Percentiles rank a stretch among this genome's conserved stretches.
These are phyloP conservation scores for Synaphobranchus kaupii DNA, from an alignment of 2,797 vertebrate species.

Conservation along the genomic window DNA sequence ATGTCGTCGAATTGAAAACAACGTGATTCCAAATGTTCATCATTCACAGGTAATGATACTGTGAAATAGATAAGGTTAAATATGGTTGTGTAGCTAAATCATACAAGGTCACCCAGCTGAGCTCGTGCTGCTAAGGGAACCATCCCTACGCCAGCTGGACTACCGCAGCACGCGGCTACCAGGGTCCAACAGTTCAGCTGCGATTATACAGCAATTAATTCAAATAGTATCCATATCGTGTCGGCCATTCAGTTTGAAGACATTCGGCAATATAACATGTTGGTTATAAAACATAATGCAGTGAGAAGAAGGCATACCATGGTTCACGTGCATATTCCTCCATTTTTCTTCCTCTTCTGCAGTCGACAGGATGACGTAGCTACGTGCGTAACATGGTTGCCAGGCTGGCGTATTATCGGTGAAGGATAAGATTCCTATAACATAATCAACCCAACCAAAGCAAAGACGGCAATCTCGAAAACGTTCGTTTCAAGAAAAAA, in stretches of 20 bases:
- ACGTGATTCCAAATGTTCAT: background rate
- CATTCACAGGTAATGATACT: background rate
- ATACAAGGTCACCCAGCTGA: conserved; percentile 42
- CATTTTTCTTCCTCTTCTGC: conserved; percentile 73
- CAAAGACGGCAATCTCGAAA: too few species aligned
- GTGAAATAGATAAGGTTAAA: background rate
- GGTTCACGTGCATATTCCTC: conserved; percentile 95
- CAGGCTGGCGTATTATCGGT: background rate
- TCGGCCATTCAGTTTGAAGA: background rate
- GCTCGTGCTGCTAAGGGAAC: conserved; percentile 29
- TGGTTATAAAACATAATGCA: background rate
- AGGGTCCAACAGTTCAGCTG: background rate
- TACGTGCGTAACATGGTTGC: background rate
- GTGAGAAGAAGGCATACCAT: conserved; percentile 74
- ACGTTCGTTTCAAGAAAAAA: too few species aligned
- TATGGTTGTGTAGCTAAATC: background rate
- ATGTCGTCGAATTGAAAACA: background rate
- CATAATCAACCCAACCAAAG: too few species aligned
- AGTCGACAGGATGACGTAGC: background rate
- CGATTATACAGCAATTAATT: background rate
- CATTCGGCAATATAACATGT: background rate
- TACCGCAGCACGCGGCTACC: background rate
- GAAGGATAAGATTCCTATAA: too few species aligned
- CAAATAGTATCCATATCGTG: background rate
- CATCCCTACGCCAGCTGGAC: background rate